Base-by-base conservation (phyloP, 2,888 invertebrate species). In the Eupithecia tripunctaria region DNA sequence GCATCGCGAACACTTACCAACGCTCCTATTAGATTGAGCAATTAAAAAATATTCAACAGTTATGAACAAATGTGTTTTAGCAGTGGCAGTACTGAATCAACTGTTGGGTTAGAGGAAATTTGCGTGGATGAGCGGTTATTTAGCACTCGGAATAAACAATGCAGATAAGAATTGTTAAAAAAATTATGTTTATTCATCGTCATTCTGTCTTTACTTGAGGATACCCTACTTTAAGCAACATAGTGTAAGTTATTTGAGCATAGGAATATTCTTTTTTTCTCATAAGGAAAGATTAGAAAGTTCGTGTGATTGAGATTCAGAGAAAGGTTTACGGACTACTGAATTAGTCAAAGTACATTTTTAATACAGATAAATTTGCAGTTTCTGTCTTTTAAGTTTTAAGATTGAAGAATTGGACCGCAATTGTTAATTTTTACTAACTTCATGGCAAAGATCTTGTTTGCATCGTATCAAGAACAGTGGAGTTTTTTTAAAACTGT, bases 101-200 rank as follows among this genome's bases (percentile, higher is more conserved):
- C 76, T 80, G 79, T 65, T 76, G 68, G 74, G 74, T 73, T 77
- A 70, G 78, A 84, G 85, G 83, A 84, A 84, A 89, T 87, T 88
- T 82, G 80, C 82, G 82, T 78, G 81, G 79, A 80, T 82, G 77
- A 77, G 80, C 68, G 80, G 85, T 81, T 83, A 85, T 79, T 80
- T 36, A 76, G 79, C 72, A 71, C 71, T 59, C 8, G 62, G 62
- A 79, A 21, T 63, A 81, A 84, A 85, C 83, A 86, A 84, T 84
- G 82, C 73, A 80, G 85, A 85, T 85, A 85, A 85, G 71, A 74
- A 71, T 74, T 66, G 38, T 67, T 64, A 56, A 63, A 71, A 47
- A 59, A 38, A 62, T 25, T 84, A 69, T 85, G 82, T 85, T 86
- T 88, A 89, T 86, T 85, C 84, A 82, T 77, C 70, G 81, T 75